Evolutionary conservation across 2,113 vertebrate genomes (phyloP).

Genomic region (Amphilophus citrinellus): DNA sequence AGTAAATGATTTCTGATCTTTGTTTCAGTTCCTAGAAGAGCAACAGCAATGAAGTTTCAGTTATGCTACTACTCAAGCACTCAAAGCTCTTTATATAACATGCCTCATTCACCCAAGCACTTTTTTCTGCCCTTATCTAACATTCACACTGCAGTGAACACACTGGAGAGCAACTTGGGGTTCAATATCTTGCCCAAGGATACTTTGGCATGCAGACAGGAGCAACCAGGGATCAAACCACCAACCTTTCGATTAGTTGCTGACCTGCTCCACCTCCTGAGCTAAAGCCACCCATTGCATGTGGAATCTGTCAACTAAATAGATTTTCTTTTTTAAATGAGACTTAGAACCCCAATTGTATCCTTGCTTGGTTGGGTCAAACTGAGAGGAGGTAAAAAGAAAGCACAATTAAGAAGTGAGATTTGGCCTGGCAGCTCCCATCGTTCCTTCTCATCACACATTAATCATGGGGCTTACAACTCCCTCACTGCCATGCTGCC

Average conservation of each 20-base stretch:
- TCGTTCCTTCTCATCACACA: slow-evolving; percentile 68
- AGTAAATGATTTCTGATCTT: slow-evolving; percentile 23
- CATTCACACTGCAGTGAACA: no score
- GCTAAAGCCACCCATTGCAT: background rate
- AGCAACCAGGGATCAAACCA: no score
- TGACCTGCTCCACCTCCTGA: no score
- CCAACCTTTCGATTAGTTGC: no score
- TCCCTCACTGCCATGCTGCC: slow-evolving; percentile 52
- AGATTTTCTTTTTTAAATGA: slow-evolving; percentile 8
- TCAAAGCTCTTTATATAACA: no score
- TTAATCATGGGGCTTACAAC: slow-evolving; percentile 71
- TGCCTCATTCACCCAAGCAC: no score
- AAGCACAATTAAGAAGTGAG: slow-evolving; percentile 30
- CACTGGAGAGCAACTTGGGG: no score
- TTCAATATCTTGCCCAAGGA: no score
- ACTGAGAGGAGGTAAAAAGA: slow-evolving; percentile 26
- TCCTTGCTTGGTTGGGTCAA: slow-evolving; percentile 32
- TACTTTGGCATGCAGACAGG: no score
- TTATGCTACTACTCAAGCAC: background rate
- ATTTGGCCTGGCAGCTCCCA: slow-evolving; percentile 24
- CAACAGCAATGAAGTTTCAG: background rate
- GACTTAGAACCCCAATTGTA: slow-evolving; percentile 13
- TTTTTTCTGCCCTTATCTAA: no score
- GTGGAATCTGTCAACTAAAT: slow-evolving; percentile 50
- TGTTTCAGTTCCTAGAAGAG: background rate